These are phyloP conservation scores for Montipora capitata DNA, from an alignment of 92 coral and sea anemone species.

Conservation along the genomic window DNA sequence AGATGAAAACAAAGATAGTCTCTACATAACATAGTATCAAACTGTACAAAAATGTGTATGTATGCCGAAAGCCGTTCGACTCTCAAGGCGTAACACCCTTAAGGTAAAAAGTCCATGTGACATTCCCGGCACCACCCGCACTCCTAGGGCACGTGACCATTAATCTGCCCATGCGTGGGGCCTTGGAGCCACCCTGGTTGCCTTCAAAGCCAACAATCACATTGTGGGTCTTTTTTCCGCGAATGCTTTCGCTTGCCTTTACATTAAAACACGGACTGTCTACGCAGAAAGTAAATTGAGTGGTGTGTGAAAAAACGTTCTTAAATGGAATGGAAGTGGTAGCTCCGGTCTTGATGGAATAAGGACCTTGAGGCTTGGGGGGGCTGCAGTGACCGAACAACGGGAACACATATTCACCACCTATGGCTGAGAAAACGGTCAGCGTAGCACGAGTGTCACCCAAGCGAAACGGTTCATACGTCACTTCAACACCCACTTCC, in stretches of 20 bases:
- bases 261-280: slow-evolving; percentile 95
- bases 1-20: no score
- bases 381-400: slow-evolving; percentile 96
- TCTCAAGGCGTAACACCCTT: slow-evolving; percentile 89
- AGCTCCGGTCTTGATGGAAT: slow-evolving; percentile 94
- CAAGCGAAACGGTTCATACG: slow-evolving; percentile 94
- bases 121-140: slow-evolving; percentile 93
- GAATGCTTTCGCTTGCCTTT: slow-evolving; percentile 93
- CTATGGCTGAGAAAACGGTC: slow-evolving; percentile 82
- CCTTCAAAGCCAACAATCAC: slow-evolving; percentile 96
- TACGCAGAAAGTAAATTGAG: slow-evolving; percentile 94
- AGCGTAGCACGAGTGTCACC: slow-evolving; percentile 97
- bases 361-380: slow-evolving; percentile 99
- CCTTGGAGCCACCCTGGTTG: slow-evolving; percentile 93
- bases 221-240: slow-evolving; percentile 94
- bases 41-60: background rate
- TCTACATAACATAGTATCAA: background rate
- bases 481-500: slow-evolving; percentile 97
- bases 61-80: background rate
- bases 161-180: slow-evolving; percentile 97
- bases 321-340: slow-evolving; percentile 94
- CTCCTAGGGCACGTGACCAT: slow-evolving; percentile 96
- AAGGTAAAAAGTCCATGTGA: slow-evolving; percentile 93
- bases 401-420: slow-evolving; percentile 97
- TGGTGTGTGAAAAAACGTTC: slow-evolving; percentile 93